Percentiles rank a stretch among this genome's conserved stretches.
phyloP scores from a whole-genome alignment of 1,140 invertebrate genomes.

The Galleria mellonella region DNA sequence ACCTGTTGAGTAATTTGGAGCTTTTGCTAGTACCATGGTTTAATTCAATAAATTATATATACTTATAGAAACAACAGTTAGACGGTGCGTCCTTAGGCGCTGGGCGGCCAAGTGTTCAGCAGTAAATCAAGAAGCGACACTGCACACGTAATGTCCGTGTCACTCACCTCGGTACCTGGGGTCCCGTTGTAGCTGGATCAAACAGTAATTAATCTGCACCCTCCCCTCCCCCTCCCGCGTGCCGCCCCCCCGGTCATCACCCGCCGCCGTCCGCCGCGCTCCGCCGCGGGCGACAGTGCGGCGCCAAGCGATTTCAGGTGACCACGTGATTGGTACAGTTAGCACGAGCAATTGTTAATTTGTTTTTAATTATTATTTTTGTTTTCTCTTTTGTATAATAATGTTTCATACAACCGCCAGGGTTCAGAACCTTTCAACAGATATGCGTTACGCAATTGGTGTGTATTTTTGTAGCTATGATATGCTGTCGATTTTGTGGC shows the following conservation, averaged over 20 bases:
- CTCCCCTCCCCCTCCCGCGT: slow-evolving; percentile 5
- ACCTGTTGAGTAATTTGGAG: too few species aligned
- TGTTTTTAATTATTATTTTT: too few species aligned
- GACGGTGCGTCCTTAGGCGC: slow-evolving; percentile 1
- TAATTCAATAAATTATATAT: background rate
- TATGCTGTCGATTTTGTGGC: too few species aligned
- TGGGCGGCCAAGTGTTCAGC: background rate
- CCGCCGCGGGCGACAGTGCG: slow-evolving; percentile 19
- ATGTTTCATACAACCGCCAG: too few species aligned
- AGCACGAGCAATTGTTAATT: too few species aligned
- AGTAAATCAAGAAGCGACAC: slow-evolving; percentile 41
- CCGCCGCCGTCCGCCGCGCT: background rate
- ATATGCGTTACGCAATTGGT: too few species aligned
- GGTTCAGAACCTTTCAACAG: too few species aligned
- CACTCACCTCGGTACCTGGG: slow-evolving; percentile 28
- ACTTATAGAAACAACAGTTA: background rate
- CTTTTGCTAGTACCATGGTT: too few species aligned
- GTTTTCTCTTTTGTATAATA: too few species aligned
- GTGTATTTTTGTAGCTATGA: too few species aligned
- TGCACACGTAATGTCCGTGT: slow-evolving; percentile 20
- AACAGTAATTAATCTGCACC: slow-evolving; percentile 57
- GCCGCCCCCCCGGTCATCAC: background rate
- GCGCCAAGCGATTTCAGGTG: slow-evolving; percentile 16
- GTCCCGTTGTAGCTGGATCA: slow-evolving; percentile 25
- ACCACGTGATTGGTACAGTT: slow-evolving; percentile 4